Evolutionary conservation across 2,888 invertebrate genomes (phyloP).

Genomic region (Tetrapedia diversipes): DNA sequence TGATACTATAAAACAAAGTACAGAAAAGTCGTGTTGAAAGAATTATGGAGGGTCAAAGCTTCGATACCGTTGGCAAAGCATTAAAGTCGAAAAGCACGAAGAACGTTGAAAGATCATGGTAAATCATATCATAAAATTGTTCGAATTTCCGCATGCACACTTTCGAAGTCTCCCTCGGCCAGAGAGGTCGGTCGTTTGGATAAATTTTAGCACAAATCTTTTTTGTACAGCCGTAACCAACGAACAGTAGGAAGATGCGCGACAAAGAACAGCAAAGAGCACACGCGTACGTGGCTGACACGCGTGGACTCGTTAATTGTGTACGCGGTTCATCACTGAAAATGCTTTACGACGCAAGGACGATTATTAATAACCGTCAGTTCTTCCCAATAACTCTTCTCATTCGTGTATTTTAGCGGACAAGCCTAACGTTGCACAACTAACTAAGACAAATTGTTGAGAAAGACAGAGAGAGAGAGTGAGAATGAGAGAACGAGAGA

Average conservation of each 20-base stretch:
- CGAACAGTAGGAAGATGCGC: not conserved
- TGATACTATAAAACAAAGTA: too few species aligned
- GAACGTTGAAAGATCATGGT: not conserved
- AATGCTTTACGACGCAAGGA: conserved; percentile 50
- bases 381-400: conserved; percentile 64
- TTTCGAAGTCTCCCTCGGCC: not conserved
- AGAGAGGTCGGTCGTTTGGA: not conserved
- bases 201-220: conserved; percentile 56
- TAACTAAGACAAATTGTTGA: conserved; percentile 66
- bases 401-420: conserved; percentile 67
- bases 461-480: conserved; percentile 21
- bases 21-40: too few species aligned
- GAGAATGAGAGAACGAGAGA: conserved; percentile 10
- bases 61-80: too few species aligned
- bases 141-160: too few species aligned
- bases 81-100: not conserved
- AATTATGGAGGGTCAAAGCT: not conserved
- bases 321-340: too few species aligned
- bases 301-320: too few species aligned
- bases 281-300: too few species aligned
- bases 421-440: conserved; percentile 75
- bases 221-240: conserved; percentile 28
- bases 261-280: not conserved
- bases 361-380: conserved; percentile 55
- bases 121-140: not conserved